Conservation (phyloP, 53 echinoderm and acorn worm species). For the Luidia sarsii region DNA sequence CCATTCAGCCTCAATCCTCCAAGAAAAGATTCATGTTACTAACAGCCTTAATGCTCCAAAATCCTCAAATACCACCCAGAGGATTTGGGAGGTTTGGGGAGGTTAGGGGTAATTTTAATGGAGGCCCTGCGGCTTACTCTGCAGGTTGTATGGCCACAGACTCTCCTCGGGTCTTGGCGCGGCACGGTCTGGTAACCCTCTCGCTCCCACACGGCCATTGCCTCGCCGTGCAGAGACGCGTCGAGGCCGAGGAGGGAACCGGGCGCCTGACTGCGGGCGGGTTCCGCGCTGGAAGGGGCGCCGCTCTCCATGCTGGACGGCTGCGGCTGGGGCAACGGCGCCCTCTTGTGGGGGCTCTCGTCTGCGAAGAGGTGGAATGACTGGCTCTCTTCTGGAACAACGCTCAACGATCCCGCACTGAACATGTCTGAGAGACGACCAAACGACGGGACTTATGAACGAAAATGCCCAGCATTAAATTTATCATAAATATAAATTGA, state of each 20-base stretch:
- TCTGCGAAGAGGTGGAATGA: slow-evolving; percentile 20
- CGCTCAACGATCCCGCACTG: background rate
- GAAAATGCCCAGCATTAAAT: too few species aligned
- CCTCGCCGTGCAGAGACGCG: background rate
- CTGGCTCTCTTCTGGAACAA: background rate
- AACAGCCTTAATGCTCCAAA: too few species aligned
- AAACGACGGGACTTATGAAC: too few species aligned
- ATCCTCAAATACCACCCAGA: too few species aligned
- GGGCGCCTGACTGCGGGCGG: background rate
- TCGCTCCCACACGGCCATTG: background rate
- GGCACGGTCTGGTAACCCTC: slow-evolving; percentile 10
- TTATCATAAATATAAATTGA: too few species aligned
- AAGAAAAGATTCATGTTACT: too few species aligned
- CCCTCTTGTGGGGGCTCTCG: slow-evolving; percentile 29
- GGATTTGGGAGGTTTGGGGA: too few species aligned
- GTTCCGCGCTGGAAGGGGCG: slow-evolving; percentile 1
- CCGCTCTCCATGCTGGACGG: background rate
- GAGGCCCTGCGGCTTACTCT: slow-evolving; percentile 33
- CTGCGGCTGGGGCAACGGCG: background rate
- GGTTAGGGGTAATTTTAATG: too few species aligned
- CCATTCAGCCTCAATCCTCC: too few species aligned
- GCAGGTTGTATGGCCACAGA: slow-evolving; percentile 40
- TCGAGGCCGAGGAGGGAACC: too few species aligned
- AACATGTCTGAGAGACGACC: too few species aligned
- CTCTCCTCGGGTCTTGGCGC: background rate